Conservation (phyloP, 2,113 vertebrate species). For the Boulengeromyrus knoepffleri region DNA sequence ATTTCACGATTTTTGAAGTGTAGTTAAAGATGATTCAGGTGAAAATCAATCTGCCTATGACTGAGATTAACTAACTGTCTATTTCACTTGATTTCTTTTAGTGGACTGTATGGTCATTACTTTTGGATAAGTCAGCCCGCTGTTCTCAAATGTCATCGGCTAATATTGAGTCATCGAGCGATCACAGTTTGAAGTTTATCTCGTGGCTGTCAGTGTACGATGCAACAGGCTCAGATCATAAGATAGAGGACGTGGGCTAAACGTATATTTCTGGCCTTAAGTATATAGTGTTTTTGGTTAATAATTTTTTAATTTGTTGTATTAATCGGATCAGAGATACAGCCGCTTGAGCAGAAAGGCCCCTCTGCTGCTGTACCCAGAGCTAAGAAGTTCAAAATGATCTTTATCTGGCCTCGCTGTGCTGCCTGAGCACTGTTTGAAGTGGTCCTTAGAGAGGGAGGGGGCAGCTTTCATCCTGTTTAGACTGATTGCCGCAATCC, state of each 20-base stretch:
- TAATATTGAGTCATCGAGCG: background rate
- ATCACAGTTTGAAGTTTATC: background rate
- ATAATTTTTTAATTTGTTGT: background rate
- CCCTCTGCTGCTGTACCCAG: background rate
- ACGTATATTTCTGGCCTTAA: background rate
- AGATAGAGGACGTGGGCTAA: background rate
- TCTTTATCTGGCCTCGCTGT: background rate
- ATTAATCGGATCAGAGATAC: background rate
- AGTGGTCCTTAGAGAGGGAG: background rate
- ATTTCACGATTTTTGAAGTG: background rate
- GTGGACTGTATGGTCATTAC: background rate
- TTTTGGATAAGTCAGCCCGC: background rate
- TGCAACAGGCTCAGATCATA: background rate
- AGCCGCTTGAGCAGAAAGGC: background rate
- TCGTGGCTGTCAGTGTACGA: background rate
- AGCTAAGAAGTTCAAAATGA: background rate
- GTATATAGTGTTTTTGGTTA: background rate
- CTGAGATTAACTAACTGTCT: background rate
- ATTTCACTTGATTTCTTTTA: background rate
- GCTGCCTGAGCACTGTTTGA: background rate
- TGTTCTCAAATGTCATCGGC: background rate
- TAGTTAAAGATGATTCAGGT: background rate
- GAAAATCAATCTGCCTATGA: background rate
- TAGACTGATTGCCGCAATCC: constrained; percentile 11
- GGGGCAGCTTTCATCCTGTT: background rate